Conservation (phyloP, 1,140 invertebrate genomes). For the Camponotus vicinus region DNA sequence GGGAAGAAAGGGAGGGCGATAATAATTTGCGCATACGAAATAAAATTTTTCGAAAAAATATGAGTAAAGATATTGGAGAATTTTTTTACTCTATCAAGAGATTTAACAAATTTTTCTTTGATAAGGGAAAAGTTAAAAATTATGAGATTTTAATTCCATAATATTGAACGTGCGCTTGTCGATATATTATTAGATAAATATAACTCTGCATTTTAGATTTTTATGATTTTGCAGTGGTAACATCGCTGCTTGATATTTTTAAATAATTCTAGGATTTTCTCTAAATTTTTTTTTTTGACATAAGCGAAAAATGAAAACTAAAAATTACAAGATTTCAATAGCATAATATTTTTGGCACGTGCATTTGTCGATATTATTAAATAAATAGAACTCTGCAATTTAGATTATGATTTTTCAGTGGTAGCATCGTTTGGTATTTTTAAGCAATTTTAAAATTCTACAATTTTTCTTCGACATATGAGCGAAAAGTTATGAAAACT, state of each 20-base stretch:
- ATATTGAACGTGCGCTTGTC: neutral
- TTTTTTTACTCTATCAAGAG: neutral
- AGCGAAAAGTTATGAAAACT: neutral
- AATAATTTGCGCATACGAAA: neutral
- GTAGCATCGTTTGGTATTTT: neutral
- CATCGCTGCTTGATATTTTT: no score
- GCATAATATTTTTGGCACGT: neutral
- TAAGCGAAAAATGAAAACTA: neutral
- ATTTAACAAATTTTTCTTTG: no score
- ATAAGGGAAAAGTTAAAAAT: neutral
- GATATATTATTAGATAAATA: neutral
- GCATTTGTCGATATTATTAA: neutral
- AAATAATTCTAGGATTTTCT: no score
- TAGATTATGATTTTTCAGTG: neutral
- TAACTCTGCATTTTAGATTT: neutral
- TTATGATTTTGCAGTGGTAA: neutral
- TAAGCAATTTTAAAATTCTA: constrained; percentile 1
- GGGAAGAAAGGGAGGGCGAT: neutral
- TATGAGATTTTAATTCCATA: neutral
- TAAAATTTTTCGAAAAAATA: neutral
- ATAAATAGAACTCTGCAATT: neutral
- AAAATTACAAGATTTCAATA: neutral
- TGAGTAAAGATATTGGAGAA: neutral
- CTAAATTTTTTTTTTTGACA: neutral
- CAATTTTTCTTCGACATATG: neutral